A percentile compares a stretch with the other conserved stretches of the same genome.
phyloP scores from a whole-genome alignment of 2,888 invertebrate genomes.

The Drosophila tripunctata region DNA sequence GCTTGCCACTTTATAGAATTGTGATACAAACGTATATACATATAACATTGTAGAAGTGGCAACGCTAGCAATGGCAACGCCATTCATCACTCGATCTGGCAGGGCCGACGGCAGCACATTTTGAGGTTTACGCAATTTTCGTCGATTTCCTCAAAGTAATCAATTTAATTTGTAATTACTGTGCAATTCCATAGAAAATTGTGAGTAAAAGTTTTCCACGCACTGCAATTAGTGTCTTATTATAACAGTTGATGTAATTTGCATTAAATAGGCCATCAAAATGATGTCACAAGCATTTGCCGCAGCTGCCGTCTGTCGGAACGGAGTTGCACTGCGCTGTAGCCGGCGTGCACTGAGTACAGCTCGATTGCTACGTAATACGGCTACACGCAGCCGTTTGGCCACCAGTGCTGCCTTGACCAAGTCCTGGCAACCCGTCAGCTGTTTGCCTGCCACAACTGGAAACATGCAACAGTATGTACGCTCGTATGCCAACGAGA shows the following conservation, averaged over 20 bases:
- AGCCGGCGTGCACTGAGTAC: slow-evolving; percentile 70
- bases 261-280: slow-evolving; percentile 20
- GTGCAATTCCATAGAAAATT: slow-evolving; percentile 12
- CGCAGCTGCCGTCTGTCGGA: slow-evolving; percentile 73
- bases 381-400: slow-evolving; percentile 21
- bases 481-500: slow-evolving; percentile 87
- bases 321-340: slow-evolving; percentile 56
- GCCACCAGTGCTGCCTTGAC: slow-evolving; percentile 42
- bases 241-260: slow-evolving; percentile 16
- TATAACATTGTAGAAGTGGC: slow-evolving; percentile 17
- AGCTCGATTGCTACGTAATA: slow-evolving; percentile 54
- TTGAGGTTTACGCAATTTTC: slow-evolving; percentile 83
- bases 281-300: slow-evolving; percentile 77
- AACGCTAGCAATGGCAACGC: not conserved
- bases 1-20: slow-evolving; percentile 18
- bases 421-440: slow-evolving; percentile 39
- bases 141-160: slow-evolving; percentile 28
- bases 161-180: slow-evolving; percentile 13
- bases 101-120: slow-evolving; percentile 61
- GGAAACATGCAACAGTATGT: slow-evolving; percentile 71
- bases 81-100: slow-evolving; percentile 36
- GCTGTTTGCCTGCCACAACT: slow-evolving; percentile 42
- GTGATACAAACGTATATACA: not conserved
- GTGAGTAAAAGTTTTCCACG: slow-evolving; percentile 29
- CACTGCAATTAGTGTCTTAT: not conserved